Conservation (phyloP, 92 coral and sea anemone species). For the Blastomussa wellsi region DNA sequence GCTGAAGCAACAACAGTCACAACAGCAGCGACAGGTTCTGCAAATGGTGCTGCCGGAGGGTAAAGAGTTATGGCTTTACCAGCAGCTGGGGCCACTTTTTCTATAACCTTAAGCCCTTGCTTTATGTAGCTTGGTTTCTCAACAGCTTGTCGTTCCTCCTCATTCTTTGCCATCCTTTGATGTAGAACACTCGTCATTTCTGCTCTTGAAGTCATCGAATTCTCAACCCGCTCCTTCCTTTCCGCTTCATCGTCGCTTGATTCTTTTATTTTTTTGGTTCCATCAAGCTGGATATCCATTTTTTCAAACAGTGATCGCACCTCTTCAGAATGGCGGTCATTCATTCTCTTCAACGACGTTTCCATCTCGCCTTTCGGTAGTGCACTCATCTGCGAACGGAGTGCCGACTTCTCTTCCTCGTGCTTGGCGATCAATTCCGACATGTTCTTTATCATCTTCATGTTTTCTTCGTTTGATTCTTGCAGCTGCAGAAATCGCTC, state of each 20-base stretch:
- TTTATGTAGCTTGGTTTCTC: slow-evolving; percentile 6
- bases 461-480: slow-evolving; percentile 17
- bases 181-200: neutral
- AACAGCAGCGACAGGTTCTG: slow-evolving; percentile 29
- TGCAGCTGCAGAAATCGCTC: slow-evolving; percentile 11
- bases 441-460: neutral
- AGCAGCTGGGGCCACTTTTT: neutral
- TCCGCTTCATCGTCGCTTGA: neutral
- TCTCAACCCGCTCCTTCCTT: neutral
- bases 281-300: neutral
- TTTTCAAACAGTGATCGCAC: neutral
- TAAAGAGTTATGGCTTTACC: neutral
- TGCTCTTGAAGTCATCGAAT: neutral
- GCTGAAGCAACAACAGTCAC: neutral
- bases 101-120: neutral
- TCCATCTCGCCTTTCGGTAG: neutral
- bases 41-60: slow-evolving; percentile 27
- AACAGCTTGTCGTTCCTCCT: neutral
- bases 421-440: slow-evolving; percentile 1
- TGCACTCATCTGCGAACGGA: neutral
- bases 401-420: neutral
- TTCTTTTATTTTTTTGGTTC: neutral
- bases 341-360: neutral
- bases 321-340: neutral
- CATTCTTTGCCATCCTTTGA: neutral